Evolutionary conservation across 2,113 vertebrate species (phyloP).

Genomic region (Ailurus styani): DNA sequence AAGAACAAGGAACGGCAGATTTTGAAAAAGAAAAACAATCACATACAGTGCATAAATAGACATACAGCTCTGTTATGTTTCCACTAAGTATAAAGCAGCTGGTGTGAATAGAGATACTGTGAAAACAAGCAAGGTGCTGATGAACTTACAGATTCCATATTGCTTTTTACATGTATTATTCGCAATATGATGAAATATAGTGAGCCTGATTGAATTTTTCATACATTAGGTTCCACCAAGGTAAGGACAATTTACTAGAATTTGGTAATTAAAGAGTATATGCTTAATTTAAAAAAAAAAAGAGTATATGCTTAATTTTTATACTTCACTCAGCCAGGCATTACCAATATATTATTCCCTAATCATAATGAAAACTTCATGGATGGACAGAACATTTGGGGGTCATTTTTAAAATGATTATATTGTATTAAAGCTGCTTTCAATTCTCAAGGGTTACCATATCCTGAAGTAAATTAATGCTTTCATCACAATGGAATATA

Average conservation of each 20-base stretch:
- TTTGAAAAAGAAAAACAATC: conserved; percentile 46
- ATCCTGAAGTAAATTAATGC: neutral
- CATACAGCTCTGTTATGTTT: conserved; percentile 33
- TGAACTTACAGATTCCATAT: conserved; percentile 32
- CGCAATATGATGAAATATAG: neutral
- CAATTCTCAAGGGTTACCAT: neutral
- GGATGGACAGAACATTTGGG: neutral
- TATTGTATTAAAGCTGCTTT: neutral
- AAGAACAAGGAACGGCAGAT: conserved; percentile 48
- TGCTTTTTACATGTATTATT: conserved; percentile 11
- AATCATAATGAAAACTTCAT: neutral
- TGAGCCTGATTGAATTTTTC: neutral
- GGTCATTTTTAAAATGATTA: neutral
- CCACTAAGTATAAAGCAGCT: conserved; percentile 7
- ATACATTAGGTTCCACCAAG: neutral
- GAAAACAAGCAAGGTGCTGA: conserved; percentile 16
- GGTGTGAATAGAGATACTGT: neutral
- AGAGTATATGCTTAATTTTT: neutral
- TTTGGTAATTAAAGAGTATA: neutral
- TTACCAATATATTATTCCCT: neutral
- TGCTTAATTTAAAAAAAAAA: neutral
- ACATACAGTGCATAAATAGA: conserved; percentile 1
- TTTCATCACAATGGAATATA: neutral
- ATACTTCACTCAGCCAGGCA: neutral
- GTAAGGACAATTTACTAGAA: neutral